Conservation (phyloP, 35 echinoderm and acorn worm species). For the Ophiothrix spiculata region DNA sequence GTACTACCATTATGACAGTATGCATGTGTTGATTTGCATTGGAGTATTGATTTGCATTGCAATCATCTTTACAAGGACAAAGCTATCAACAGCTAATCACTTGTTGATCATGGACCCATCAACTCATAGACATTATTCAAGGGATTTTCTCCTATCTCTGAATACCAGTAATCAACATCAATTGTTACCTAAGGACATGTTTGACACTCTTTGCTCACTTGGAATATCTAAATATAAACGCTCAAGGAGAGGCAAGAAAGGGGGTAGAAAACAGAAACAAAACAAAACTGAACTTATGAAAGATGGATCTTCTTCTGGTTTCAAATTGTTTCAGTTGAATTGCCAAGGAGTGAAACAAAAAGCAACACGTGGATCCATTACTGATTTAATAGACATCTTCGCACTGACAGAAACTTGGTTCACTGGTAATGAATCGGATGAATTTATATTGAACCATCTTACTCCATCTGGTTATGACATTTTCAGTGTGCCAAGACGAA, state of each 20-base stretch:
- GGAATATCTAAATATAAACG: neutral
- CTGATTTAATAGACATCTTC: slow-evolving; percentile 22
- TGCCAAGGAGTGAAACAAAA: neutral
- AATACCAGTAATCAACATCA: neutral
- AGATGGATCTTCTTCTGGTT: too few relatives aligned
- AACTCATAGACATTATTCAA: too few relatives aligned
- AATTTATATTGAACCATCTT: neutral
- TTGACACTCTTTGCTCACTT: neutral
- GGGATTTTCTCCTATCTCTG: neutral
- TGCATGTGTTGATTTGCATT: too few relatives aligned
- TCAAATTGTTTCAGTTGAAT: slow-evolving; percentile 2
- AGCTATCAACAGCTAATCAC: too few relatives aligned
- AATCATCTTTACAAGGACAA: too few relatives aligned
- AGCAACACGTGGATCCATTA: neutral
- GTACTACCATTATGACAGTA: too few relatives aligned
- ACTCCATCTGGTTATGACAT: slow-evolving; percentile 25
- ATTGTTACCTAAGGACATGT: neutral
- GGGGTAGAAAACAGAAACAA: neutral
- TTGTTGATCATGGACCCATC: too few relatives aligned
- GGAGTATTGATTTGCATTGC: too few relatives aligned
- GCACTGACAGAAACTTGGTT: slow-evolving; percentile 29
- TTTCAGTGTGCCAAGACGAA: neutral
- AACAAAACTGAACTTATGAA: neutral
- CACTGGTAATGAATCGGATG: slow-evolving; percentile 8
- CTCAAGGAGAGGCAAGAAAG: neutral